Evolutionary conservation across 2,113 vertebrate species (phyloP), one percentile per base, ranked within the genome.

Genomic region (Coptodon bakossiorum): DNA sequence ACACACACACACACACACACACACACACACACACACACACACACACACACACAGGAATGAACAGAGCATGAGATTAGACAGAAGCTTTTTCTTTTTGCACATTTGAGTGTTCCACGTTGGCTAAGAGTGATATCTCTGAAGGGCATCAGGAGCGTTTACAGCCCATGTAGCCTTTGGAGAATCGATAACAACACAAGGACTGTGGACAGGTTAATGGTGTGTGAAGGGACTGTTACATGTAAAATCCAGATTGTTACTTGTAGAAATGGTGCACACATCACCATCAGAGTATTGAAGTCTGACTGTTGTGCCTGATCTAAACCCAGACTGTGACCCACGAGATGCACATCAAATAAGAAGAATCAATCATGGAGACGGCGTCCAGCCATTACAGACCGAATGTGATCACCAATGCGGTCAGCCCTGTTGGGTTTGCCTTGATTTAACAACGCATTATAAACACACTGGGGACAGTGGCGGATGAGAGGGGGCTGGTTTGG

Each of bases 141-240:
- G 94, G 88, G 76, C 92, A 93, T 90, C 90, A 14, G 87, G 80
- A 92, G 81, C 79, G 54, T 94, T 92, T 91, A 89, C 89, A 90
- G 90, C 89, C 90, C 78, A 50, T 89, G 90, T 85, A 90, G 89
- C 89, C 90, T 91, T 90, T 91, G 34, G 80, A 89, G 91, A 95
- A 95, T 96, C 91, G 86, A 96, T 96, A 94, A 95, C 85, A 91
- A 93, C 90, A 92, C 52, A 52, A 91, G 93, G 88, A 93, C 90
- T 90, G 76, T 36, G 84, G 82, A 92, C 90, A 85, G 93, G 91
- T 94, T 95, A 95, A 96, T 95, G 95, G 89, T 19, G 86, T 92
- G 93, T 95, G 95, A 95, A 92, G 89, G 84, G 85, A 92, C 85
- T 80, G 91, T 87, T 89, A 90, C 88, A 91, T 91, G 93, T 88